phyloP scores from a whole-genome alignment of 1,140 invertebrate genomes.

The Drosophila repletoides region DNA sequence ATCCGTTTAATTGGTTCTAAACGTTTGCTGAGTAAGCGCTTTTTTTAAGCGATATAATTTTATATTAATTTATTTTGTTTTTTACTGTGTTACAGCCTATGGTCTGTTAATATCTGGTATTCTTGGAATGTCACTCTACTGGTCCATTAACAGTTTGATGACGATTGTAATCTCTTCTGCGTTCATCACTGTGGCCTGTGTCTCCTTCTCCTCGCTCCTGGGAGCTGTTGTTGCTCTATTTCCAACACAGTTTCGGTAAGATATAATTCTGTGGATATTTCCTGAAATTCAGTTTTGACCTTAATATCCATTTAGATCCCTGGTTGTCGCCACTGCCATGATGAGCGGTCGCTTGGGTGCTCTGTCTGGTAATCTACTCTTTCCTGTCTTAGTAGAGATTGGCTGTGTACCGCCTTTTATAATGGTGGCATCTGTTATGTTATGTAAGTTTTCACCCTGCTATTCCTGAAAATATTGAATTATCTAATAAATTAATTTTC shows the following conservation, averaged over 20 bases:
- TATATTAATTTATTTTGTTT: background rate
- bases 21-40: slow-evolving; percentile 73
- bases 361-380: slow-evolving; percentile 73
- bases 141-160: slow-evolving; percentile 81
- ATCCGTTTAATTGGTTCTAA: slow-evolving; percentile 83
- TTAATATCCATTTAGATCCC: slow-evolving; percentile 35
- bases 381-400: slow-evolving; percentile 67
- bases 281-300: background rate
- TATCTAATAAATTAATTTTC: background rate
- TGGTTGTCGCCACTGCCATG: slow-evolving; percentile 70
- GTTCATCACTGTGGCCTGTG: slow-evolving; percentile 62
- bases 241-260: slow-evolving; percentile 74
- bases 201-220: slow-evolving; percentile 67
- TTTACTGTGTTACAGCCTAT: slow-evolving; percentile 48
- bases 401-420: slow-evolving; percentile 77
- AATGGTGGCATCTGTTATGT: slow-evolving; percentile 61
- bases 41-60: background rate
- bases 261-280: background rate
- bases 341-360: slow-evolving; percentile 78
- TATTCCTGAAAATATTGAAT: no score
- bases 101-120: slow-evolving; percentile 76
- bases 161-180: slow-evolving; percentile 62
- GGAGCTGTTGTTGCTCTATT: slow-evolving; percentile 68
- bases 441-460: slow-evolving; percentile 51
- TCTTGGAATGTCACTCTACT: slow-evolving; percentile 82